Conservation (phyloP, 2,888 invertebrate genomes). For the Athrips mouffetella region DNA sequence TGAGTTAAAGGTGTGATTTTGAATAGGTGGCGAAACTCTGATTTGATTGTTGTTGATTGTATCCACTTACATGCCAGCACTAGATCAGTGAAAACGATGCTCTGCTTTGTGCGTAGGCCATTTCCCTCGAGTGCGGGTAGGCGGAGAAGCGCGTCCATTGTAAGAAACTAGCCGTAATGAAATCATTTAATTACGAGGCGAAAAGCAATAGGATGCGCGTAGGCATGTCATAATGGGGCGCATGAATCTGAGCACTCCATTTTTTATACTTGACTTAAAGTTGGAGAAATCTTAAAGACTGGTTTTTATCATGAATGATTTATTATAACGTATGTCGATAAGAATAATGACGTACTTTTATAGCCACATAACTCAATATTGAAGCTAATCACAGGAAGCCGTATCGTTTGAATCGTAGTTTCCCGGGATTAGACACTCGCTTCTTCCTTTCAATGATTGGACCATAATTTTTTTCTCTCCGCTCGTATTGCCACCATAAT, state of each 20-base stretch:
- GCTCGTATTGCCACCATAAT: slow-evolving; percentile 27
- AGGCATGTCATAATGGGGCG: background rate
- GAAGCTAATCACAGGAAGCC: slow-evolving; percentile 9
- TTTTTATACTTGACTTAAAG: background rate
- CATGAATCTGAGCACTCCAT: background rate
- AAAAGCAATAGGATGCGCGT: slow-evolving; percentile 17
- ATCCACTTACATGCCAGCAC: no score
- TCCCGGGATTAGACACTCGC: background rate
- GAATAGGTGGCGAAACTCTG: no score
- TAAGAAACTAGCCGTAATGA: slow-evolving; percentile 33
- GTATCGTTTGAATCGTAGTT: background rate
- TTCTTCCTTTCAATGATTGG: slow-evolving; percentile 14
- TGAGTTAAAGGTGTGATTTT: no score
- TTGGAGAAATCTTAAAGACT: no score
- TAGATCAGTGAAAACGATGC: no score
- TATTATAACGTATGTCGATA: background rate
- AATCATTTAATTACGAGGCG: slow-evolving; percentile 34
- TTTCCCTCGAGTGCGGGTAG: slow-evolving; percentile 23
- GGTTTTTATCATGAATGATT: no score
- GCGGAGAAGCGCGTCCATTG: slow-evolving; percentile 31
- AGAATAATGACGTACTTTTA: background rate
- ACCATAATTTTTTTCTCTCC: slow-evolving; percentile 14
- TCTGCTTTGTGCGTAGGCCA: slow-evolving; percentile 24
- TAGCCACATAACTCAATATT: slow-evolving; percentile 1
- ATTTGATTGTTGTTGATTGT: no score